phyloP scores from a whole-genome alignment of 2,797 vertebrate genomes.

The Cynodonichthys magdalenae region DNA sequence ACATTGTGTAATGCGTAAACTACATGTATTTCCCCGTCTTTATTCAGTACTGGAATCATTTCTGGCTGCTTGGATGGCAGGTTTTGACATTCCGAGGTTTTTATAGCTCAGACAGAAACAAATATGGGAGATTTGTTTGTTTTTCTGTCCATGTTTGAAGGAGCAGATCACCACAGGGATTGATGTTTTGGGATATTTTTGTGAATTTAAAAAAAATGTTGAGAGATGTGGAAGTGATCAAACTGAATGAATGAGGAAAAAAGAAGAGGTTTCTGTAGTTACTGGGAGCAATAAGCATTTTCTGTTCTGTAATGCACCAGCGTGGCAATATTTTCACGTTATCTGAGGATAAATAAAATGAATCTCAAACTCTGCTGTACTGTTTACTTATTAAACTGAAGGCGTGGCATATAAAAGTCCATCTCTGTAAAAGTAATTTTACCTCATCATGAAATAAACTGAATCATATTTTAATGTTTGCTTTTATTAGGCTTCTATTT shows the following conservation, averaged over 20 bases:
- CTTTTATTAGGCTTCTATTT: too few species aligned
- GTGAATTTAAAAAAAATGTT: conserved; percentile 31
- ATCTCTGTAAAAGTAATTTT: too few species aligned
- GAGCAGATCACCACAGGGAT: background rate
- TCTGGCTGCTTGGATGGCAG: conserved; percentile 27
- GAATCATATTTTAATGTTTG: too few species aligned
- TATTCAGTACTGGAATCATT: conserved; percentile 21
- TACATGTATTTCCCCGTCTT: conserved; percentile 27
- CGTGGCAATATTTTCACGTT: conserved; percentile 27
- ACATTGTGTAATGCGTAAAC: conserved; percentile 29
- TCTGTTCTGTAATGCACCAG: conserved; percentile 60
- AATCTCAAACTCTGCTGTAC: background rate
- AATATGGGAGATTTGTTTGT: conserved; percentile 34
- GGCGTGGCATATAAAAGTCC: too few species aligned
- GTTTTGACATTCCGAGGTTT: conserved; percentile 28
- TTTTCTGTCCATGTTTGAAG: conserved; percentile 40
- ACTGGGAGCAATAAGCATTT: conserved; percentile 49
- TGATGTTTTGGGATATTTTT: conserved; percentile 3
- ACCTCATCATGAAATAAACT: too few species aligned
- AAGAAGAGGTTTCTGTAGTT: conserved; percentile 38
- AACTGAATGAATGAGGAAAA: conserved; percentile 23
- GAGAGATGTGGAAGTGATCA: conserved; percentile 32
- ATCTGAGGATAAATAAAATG: conserved; percentile 23
- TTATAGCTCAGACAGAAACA: conserved; percentile 26
- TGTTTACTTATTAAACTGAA: background rate